phyloP scores from a whole-genome alignment of 1,140 invertebrate species.

The Laupala kohalensis region DNA sequence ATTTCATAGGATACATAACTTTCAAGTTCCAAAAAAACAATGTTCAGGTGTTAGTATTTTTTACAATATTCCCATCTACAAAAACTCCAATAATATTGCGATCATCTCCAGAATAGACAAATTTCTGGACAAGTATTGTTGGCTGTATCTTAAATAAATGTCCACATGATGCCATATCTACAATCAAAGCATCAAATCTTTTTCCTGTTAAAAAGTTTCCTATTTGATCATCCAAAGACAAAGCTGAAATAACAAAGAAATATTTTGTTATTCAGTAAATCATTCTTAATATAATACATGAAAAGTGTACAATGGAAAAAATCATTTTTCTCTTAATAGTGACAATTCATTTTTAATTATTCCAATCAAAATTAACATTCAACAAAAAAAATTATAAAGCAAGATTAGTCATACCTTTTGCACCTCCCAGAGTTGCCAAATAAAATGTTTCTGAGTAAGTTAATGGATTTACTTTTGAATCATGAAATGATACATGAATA shows the following conservation, averaged over 20 bases:
- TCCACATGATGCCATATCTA: constrained; percentile 30
- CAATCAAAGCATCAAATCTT: constrained; percentile 69
- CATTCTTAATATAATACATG: constrained; percentile 9
- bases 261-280: not conserved
- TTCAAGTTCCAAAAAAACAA: too few relatives aligned
- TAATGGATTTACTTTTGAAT: constrained; percentile 38
- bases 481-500: constrained; percentile 40
- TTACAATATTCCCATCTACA: constrained; percentile 52
- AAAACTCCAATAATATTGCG: constrained; percentile 66
- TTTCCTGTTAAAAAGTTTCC: constrained; percentile 71
- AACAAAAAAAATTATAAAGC: not conserved
- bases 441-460: constrained; percentile 66
- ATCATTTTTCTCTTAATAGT: too few relatives aligned
- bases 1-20: too few relatives aligned
- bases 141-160: constrained; percentile 22
- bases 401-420: constrained; percentile 44
- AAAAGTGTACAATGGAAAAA: not conserved
- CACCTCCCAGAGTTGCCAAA: constrained; percentile 74
- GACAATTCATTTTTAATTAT: too few relatives aligned
- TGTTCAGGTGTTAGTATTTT: constrained; percentile 18
- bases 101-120: constrained; percentile 71
- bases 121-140: constrained; percentile 59
- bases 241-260: constrained; percentile 38
- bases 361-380: not conserved
- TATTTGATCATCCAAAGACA: constrained; percentile 53